A percentile compares a stretch with the other conserved stretches of the same genome.
phyloP scores from a whole-genome alignment of 2,888 invertebrate genomes.

The Quadriops clusia region DNA sequence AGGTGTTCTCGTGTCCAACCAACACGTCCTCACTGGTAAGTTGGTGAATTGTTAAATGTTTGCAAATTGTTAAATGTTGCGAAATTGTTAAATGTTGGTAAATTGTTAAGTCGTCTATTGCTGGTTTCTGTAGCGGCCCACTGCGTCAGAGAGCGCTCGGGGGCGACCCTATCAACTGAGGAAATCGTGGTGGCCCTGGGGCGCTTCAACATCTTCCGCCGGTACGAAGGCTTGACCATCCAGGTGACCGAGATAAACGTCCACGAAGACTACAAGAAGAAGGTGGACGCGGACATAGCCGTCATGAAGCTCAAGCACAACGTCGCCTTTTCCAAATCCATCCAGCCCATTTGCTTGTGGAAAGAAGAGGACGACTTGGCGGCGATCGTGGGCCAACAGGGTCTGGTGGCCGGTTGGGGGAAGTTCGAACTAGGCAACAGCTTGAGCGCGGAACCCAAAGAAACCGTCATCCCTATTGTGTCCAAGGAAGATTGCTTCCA shows the following conservation, averaged over 20 bases:
- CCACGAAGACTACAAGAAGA: slow-evolving; percentile 36
- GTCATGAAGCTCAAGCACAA: slow-evolving; percentile 35
- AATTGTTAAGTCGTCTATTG: no score
- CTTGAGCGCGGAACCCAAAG: slow-evolving; percentile 39
- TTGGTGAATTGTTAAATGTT: no score
- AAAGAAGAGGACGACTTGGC: slow-evolving; percentile 26
- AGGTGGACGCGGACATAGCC: slow-evolving; percentile 38
- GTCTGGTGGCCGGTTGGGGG: slow-evolving; percentile 41
- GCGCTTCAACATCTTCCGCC: slow-evolving; percentile 34
- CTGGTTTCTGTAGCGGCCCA: slow-evolving; percentile 1
- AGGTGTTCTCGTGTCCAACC: slow-evolving; percentile 24
- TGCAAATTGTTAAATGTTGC: no score
- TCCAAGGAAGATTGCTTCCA: slow-evolving; percentile 43
- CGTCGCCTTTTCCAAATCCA: slow-evolving; percentile 32
- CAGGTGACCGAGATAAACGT: slow-evolving; percentile 34
- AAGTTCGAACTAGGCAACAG: slow-evolving; percentile 35
- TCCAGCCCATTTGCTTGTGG: slow-evolving; percentile 46
- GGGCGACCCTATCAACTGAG: neutral
- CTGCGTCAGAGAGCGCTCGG: neutral
- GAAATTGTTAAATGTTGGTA: no score
- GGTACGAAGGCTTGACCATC: slow-evolving; percentile 27
- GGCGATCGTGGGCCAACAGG: slow-evolving; percentile 34
- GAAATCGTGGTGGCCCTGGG: slow-evolving; percentile 37
- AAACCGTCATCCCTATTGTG: slow-evolving; percentile 41
- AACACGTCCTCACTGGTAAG: slow-evolving; percentile 29